Evolutionary conservation across 2,888 invertebrate genomes (phyloP), one percentile per base, ranked within the genome.

Genomic region (Sisyra terminalis): DNA sequence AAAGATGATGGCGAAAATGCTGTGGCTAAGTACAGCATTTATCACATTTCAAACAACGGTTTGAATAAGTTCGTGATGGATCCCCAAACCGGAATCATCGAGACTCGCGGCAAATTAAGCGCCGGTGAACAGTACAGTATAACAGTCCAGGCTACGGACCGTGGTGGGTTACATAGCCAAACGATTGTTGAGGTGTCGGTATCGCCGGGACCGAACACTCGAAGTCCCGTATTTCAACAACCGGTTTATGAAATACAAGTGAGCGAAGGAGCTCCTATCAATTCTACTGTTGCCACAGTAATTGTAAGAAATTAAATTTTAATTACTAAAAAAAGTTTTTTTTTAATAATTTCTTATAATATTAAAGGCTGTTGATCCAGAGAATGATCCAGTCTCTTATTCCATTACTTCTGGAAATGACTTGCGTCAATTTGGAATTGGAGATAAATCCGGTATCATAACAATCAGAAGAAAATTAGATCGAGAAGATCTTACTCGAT

Each of bases 31-130:
- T 92, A 87, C 65, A 80, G 80, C 51, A 85, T 92, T 48, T 84
- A 85, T 58, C 89, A 90, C 64, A 85, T 90, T 7, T 88, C 89
- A 46, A 90, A 89, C 62, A 88, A 88, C 60, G 90, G 89, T 2
- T 71, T 78, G 46, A 81, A 80, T 53, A 88, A 86, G 61, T 90
- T 92, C 59, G 73, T 73, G 52, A 87, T 92, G 52, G 78, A 90
- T 56, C 74, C 82, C 40, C 70, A 69, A 51, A 80, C 78, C 10
- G 90, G 90, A 16, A 71, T 78, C 45, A 47, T 70, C 58, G 79
- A 85, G 46, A 80, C 86, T 13, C 72, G 77, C n/a, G 82, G 83
- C 3, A 81, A 84, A 44, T 58, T 90, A 9, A 75, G 79, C 56
- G 83, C 88, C 0, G 90, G 89, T 0, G 87, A 89, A 52, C 87